Conservation (phyloP, 1,140 invertebrate species). For the Drosophila azteca region DNA sequence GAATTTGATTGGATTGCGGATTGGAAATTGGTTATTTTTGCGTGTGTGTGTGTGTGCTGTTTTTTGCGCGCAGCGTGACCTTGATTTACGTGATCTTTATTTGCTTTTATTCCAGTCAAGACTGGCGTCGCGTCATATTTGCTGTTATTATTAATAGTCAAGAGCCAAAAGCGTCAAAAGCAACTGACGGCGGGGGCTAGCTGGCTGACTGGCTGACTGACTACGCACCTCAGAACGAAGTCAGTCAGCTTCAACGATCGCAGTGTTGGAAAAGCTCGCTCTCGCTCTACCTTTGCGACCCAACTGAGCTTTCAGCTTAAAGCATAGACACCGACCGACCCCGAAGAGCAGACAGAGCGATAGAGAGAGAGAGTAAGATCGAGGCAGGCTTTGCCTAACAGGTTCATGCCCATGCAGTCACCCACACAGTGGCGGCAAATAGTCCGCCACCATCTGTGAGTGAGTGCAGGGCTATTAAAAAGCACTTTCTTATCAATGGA, state of each 20-base stretch:
- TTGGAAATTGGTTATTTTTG: neutral
- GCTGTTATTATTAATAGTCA: constrained; percentile 68
- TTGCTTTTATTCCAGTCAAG: constrained; percentile 38
- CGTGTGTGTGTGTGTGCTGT: neutral
- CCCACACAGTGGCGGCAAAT: constrained; percentile 18
- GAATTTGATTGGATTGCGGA: too few relatives aligned
- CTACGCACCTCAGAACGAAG: constrained; percentile 57
- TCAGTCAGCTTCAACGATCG: constrained; percentile 41
- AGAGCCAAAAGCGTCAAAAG: constrained; percentile 65
- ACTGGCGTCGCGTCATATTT: constrained; percentile 64
- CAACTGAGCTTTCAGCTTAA: constrained; percentile 10
- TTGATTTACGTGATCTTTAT: constrained; percentile 49
- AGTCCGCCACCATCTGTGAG: constrained; percentile 13
- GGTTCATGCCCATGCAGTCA: neutral
- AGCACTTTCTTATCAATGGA: constrained; percentile 67
- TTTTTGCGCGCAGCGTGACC: constrained; percentile 35
- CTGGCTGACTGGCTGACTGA: neutral
- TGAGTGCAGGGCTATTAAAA: constrained; percentile 71
- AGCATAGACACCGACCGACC: constrained; percentile 1
- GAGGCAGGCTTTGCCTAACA: constrained; percentile 9
- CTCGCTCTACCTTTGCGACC: neutral
- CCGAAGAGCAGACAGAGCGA: constrained; percentile 9
- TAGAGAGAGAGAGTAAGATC: neutral
- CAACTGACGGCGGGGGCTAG: constrained; percentile 27
- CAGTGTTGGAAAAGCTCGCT: constrained; percentile 39